Evolutionary conservation across 30 jellyfish, hydroid and myxozoan genomes (phyloP).

Genomic region (Aurelia aurita): DNA sequence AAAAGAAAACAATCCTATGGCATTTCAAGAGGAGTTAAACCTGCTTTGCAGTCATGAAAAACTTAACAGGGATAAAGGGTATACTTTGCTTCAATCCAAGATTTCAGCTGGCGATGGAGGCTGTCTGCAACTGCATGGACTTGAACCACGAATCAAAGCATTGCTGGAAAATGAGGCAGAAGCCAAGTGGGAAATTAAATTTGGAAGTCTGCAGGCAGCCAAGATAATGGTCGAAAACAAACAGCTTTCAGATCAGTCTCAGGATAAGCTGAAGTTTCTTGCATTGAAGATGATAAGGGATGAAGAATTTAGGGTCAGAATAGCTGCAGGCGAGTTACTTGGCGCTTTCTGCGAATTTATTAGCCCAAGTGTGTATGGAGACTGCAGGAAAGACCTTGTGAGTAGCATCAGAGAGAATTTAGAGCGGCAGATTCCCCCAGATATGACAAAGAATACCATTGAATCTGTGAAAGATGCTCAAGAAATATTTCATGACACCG

Average conservation of each 20-base stretch:
- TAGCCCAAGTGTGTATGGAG: slow-evolving; percentile 70
- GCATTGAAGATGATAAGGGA: slow-evolving; percentile 66
- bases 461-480: slow-evolving; percentile 74
- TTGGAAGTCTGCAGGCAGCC: slow-evolving; percentile 85
- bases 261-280: slow-evolving; percentile 14
- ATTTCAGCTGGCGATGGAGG: slow-evolving; percentile 8
- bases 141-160: slow-evolving; percentile 6
- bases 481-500: slow-evolving; percentile 96
- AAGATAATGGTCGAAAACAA: slow-evolving; percentile 53
- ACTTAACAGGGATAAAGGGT: slow-evolving; percentile 90
- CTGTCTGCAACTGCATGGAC: slow-evolving; percentile 5
- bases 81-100: slow-evolving; percentile 39
- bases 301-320: slow-evolving; percentile 93
- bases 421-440: slow-evolving; percentile 84
- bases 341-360: slow-evolving; percentile 84
- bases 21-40: slow-evolving; percentile 47
- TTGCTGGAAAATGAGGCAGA: slow-evolving; percentile 8
- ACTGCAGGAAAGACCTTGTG: slow-evolving; percentile 70
- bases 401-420: slow-evolving; percentile 77
- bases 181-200: slow-evolving; percentile 79
- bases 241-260: slow-evolving; percentile 19
- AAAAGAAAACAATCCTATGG: slow-evolving; percentile 11
- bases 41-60: slow-evolving; percentile 92
- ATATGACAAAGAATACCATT: slow-evolving; percentile 5
- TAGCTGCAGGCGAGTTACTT: slow-evolving; percentile 91